A percentile compares a stretch with the other conserved stretches of the same genome.
Evolutionary conservation across 2,888 invertebrate species (phyloP).

Genomic region (Stenotaenia linearis): DNA sequence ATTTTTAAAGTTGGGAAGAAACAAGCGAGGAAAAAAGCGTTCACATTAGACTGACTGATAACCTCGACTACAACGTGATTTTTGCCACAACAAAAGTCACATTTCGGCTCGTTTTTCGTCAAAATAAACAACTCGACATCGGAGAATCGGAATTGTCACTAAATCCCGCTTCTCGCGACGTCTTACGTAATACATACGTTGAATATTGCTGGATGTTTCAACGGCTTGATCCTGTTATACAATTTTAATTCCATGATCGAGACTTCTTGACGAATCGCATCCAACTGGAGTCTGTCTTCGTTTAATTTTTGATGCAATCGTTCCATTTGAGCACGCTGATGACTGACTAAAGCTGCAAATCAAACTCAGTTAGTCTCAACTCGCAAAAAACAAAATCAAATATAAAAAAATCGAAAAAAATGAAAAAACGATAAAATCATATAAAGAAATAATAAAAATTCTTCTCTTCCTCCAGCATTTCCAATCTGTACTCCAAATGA

Average conservation of each 20-base stretch:
- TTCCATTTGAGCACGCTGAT: conserved; percentile 17
- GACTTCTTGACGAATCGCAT: background rate
- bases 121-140: no score
- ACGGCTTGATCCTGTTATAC: background rate
- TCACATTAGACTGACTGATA: background rate
- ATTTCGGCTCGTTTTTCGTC: background rate
- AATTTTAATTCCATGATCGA: background rate
- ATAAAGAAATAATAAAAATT: background rate
- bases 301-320: background rate
- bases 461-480: background rate
- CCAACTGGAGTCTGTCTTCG: background rate
- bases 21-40: no score
- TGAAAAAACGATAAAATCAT: no score
- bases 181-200: background rate
- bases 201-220: background rate
- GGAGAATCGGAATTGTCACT: no score
- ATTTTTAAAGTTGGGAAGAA: background rate
- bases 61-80: background rate
- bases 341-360: background rate
- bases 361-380: background rate
- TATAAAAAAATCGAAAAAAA: no score
- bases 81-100: background rate
- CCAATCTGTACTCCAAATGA: background rate
- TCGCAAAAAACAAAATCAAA: background rate
- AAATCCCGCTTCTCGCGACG: no score